phyloP scores from a whole-genome alignment of 2,888 invertebrate species.

The Meliscaeva auricollis region DNA sequence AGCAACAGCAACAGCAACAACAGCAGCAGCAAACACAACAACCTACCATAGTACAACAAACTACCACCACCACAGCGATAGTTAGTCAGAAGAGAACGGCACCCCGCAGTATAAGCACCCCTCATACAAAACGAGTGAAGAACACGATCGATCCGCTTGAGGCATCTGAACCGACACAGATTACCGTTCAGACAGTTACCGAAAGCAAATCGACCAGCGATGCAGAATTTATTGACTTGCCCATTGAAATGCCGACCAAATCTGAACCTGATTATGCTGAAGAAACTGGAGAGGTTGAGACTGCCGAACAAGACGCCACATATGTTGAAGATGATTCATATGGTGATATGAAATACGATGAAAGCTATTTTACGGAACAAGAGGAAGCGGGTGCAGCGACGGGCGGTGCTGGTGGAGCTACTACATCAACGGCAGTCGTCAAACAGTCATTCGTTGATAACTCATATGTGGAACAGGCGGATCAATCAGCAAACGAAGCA shows the following conservation, averaged over 20 bases:
- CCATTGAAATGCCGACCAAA: conserved; percentile 86
- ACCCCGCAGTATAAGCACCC: conserved; percentile 80
- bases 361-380: conserved; percentile 84
- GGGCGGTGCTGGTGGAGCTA: conserved; percentile 79
- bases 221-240: conserved; percentile 84
- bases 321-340: conserved; percentile 89
- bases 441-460: conserved; percentile 82
- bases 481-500: conserved; percentile 84
- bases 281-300: conserved; percentile 87
- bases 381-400: conserved; percentile 82
- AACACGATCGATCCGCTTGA: conserved; percentile 86
- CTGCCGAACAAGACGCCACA: conserved; percentile 87
- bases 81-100: conserved; percentile 82
- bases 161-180: conserved; percentile 86
- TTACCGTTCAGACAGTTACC: conserved; percentile 85
- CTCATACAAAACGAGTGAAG: conserved; percentile 81
- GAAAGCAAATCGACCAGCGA: conserved; percentile 79
- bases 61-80: conserved; percentile 80
- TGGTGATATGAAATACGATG: conserved; percentile 86
- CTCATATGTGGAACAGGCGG: conserved; percentile 83
- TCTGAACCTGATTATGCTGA: conserved; percentile 89
- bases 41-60: conserved; percentile 76
- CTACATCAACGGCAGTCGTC: conserved; percentile 82
- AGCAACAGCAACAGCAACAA: conserved; percentile 78
- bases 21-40: conserved; percentile 77